These are phyloP conservation scores for Lepidurus arcticus DNA, from an alignment of 1,140 invertebrate genomes.

Conservation along the genomic window DNA sequence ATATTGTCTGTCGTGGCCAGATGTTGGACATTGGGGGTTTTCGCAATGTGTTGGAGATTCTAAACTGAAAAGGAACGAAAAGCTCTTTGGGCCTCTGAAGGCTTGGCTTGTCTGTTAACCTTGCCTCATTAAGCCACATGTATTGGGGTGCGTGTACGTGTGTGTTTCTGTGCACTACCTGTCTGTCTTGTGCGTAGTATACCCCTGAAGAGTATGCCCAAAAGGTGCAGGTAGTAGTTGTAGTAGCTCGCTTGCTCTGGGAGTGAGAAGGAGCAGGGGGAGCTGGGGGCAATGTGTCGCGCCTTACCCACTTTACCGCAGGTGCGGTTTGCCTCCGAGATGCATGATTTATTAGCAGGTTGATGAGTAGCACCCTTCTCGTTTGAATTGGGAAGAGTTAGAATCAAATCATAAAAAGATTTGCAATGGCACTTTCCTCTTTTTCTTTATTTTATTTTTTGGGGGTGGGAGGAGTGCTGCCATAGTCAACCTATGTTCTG, in stretches of 20 bases:
- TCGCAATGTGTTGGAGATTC: too few species aligned
- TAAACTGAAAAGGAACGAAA: too few species aligned
- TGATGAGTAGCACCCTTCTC: background rate
- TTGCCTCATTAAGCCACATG: background rate
- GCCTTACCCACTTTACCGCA: background rate
- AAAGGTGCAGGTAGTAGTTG: background rate
- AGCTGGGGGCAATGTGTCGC: background rate
- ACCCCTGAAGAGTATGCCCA: background rate
- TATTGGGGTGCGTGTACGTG: background rate
- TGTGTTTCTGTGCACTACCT: background rate
- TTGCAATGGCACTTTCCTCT: background rate
- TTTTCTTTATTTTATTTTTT: background rate
- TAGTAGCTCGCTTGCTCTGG: background rate
- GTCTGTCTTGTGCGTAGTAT: background rate
- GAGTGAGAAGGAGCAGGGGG: background rate
- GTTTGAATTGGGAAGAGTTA: background rate
- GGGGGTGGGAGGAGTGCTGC: background rate
- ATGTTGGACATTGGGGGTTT: too few species aligned
- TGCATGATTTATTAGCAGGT: constrained; percentile 5
- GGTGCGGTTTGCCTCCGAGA: constrained; percentile 1
- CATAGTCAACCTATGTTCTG: too few species aligned
- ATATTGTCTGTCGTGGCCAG: too few species aligned
- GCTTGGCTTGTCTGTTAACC: background rate
- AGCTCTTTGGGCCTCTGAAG: too few species aligned
- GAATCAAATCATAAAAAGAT: background rate